Conservation (phyloP, 1,140 invertebrate genomes). For the Orchesella cincta region DNA sequence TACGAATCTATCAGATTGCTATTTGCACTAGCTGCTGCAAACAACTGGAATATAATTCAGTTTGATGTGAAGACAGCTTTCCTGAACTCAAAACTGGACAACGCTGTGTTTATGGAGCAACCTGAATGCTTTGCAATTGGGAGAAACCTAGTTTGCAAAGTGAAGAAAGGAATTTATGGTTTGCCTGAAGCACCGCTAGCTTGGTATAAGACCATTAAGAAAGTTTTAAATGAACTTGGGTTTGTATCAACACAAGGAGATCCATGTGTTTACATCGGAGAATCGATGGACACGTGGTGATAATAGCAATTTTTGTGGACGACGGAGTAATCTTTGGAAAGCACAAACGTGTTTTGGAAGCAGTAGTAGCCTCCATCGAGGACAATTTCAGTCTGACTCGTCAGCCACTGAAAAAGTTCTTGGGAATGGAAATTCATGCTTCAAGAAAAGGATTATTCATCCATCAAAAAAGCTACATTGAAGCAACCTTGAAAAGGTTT, state of each 20-base stretch:
- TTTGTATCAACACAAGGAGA: slow-evolving; percentile 50
- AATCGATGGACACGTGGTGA: too few relatives aligned
- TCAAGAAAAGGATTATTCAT: neutral
- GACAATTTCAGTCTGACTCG: neutral
- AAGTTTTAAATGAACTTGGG: slow-evolving; percentile 39
- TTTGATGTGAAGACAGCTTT: slow-evolving; percentile 56
- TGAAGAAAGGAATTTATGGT: slow-evolving; percentile 53
- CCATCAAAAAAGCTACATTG: slow-evolving; percentile 29
- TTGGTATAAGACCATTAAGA: slow-evolving; percentile 53
- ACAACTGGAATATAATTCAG: slow-evolving; percentile 53
- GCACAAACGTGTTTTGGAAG: slow-evolving; percentile 2
- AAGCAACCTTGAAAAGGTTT: slow-evolving; percentile 45
- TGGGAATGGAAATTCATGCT: neutral
- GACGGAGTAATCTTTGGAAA: slow-evolving; percentile 44
- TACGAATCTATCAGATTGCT: slow-evolving; percentile 54
- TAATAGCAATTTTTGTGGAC: slow-evolving; percentile 49
- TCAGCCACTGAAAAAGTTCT: neutral
- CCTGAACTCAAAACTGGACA: slow-evolving; percentile 55
- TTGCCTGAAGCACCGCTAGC: slow-evolving; percentile 53
- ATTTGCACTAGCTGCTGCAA: slow-evolving; percentile 53
- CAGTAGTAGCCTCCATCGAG: slow-evolving; percentile 18
- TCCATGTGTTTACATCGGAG: slow-evolving; percentile 50
- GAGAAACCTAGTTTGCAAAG: slow-evolving; percentile 44
- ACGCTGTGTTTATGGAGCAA: slow-evolving; percentile 56
- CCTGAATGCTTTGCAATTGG: slow-evolving; percentile 53